Conservation (phyloP, 1,140 invertebrate species). For the Trachymyrmex cornetzi region DNA sequence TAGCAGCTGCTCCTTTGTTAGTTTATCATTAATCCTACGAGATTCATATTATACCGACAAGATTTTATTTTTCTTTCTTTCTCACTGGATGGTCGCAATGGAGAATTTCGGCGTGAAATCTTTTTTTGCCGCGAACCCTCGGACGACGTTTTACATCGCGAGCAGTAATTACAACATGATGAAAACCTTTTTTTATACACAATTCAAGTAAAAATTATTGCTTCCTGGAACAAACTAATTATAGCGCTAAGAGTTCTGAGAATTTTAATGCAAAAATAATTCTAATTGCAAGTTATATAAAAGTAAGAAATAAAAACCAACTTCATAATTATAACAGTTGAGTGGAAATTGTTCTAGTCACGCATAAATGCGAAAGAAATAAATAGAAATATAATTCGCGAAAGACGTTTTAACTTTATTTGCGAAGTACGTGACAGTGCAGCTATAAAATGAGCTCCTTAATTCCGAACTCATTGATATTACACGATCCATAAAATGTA, state of each 20-base stretch:
- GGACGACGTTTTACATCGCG: neutral
- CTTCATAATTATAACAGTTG: neutral
- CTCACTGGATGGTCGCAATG: neutral
- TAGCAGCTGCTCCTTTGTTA: slow-evolving; percentile 28
- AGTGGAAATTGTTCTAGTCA: neutral
- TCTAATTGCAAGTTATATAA: neutral
- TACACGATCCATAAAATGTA: slow-evolving; percentile 22
- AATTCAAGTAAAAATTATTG: neutral
- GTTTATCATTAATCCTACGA: slow-evolving; percentile 42
- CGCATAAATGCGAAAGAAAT: neutral
- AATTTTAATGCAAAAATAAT: neutral
- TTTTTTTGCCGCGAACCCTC: neutral
- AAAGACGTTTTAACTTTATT: slow-evolving; percentile 21
- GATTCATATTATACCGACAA: slow-evolving; percentile 34
- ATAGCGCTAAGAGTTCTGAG: neutral
- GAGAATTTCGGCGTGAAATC: neutral
- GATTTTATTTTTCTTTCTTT: slow-evolving; percentile 45
- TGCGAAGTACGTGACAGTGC: neutral
- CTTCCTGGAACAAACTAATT: neutral
- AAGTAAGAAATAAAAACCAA: neutral
- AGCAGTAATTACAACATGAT: neutral
- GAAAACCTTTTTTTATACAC: neutral
- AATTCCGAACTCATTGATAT: neutral
- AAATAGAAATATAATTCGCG: neutral
- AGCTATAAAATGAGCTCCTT: slow-evolving; percentile 10